Percentiles rank a stretch among this genome's conserved stretches.
Conservation (phyloP, 92 coral and sea anemone species). For the Chrysogorgia sp. region DNA sequence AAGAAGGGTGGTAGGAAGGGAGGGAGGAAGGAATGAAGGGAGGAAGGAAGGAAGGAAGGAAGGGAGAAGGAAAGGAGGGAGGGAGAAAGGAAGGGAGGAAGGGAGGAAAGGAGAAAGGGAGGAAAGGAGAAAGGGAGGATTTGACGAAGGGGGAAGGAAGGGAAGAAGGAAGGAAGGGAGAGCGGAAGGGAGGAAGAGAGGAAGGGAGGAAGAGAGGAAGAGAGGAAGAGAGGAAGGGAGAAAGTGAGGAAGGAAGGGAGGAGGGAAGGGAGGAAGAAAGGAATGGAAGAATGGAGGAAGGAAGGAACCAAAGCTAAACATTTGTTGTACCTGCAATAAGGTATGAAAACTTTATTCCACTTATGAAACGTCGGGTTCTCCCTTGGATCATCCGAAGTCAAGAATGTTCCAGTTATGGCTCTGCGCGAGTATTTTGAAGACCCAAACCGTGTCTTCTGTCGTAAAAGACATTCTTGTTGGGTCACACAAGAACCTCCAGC, state of each 20-base stretch:
- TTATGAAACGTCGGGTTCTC: slow-evolving; percentile 92
- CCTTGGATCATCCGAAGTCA: slow-evolving; percentile 88
- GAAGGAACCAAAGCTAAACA: not conserved
- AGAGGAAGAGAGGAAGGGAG: not conserved
- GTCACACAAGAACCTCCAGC: slow-evolving; percentile 94
- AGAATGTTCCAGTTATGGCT: slow-evolving; percentile 77
- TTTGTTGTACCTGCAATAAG: slow-evolving; percentile 85
- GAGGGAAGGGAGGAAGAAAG: not conserved
- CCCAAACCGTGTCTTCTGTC: slow-evolving; percentile 82
- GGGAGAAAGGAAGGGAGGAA: not conserved
- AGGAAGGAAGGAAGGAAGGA: not conserved
- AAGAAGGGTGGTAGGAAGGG: too few relatives aligned
- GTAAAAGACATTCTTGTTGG: slow-evolving; percentile 67
- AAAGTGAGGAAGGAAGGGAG: not conserved
- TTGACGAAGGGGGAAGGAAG: not conserved
- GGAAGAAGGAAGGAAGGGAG: not conserved
- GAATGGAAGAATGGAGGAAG: not conserved
- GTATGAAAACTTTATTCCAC: slow-evolving; percentile 96
- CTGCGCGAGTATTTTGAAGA: slow-evolving; percentile 75
- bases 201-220: not conserved
- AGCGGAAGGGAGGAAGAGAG: not conserved
- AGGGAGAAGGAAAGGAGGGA: not conserved
- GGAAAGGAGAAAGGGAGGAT: not conserved
- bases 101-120: not conserved
- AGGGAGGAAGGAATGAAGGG: not conserved